Base-by-base conservation (phyloP, 2,113 vertebrate genomes). In the Ailuropoda melanoleuca region DNA sequence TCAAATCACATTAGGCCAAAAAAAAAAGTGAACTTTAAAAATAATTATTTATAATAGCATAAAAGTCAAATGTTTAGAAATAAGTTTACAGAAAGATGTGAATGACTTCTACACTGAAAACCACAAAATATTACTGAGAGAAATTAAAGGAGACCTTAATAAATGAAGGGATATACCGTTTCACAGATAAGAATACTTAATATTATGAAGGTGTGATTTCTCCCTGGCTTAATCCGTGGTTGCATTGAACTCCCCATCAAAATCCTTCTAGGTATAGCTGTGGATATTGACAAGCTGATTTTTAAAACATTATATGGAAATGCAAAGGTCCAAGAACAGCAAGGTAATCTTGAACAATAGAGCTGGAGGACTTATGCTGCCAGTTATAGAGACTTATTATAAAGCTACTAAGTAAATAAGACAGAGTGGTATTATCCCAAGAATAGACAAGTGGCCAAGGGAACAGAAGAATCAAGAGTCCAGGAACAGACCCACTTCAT, bases 331-430 rank as follows among this genome's bases (percentile, higher is more conserved):
- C 29, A 80, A 62, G 48, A 93, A 87, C 74, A 87, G 48, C 58
- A 75, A 81, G 70, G 23, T 24, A 75, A 31, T 82, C 4, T 58
- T 80, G 37, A 90, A 55, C 48, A 82, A 87, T 37, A 93, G 93
- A 91, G 7, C 15, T 62, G 43, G 34, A 93, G 1, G 23, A 39
- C 77, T 34, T 90, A 77, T 48, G n/a, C 6, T 80, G 29, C 70
- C 21, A 37, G 15, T 85, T 96, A 72, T 19, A 29, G 46, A 23
- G 50, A 94, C 43, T 88, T 82, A 31, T 48, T 90, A 39, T 53
- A 66, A 95, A 82, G 19, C 34, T 86, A 48, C 58, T 92, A 55
- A 92, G 31, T 77, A 60, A 83, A 74, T 90, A 89, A 97, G 50
- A 50, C 48, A 93, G 12, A 78, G 15, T 24, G 18, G 23, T 56